Conservation (phyloP, 2,888 invertebrate species). For the Drosophila gaucha region DNA sequence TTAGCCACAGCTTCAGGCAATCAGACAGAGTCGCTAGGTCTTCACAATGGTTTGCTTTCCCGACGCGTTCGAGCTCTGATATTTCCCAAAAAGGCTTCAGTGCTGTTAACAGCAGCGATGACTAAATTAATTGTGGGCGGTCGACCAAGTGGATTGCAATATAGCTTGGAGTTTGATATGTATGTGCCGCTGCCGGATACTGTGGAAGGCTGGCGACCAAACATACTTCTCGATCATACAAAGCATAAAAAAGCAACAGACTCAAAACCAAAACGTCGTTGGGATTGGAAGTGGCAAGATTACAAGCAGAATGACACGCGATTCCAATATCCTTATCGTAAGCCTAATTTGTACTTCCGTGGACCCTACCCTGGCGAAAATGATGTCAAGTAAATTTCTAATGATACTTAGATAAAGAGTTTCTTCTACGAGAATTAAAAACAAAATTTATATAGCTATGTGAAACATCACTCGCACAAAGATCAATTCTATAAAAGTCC, state of each 20-base stretch:
- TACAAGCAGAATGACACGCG: background rate
- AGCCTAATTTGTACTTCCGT: background rate
- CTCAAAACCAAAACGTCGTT: conserved; percentile 30
- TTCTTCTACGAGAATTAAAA: background rate
- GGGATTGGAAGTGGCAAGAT: conserved; percentile 27
- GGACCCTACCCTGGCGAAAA: conserved; percentile 5
- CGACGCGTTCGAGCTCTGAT: conserved; percentile 66
- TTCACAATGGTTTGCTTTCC: conserved; percentile 40
- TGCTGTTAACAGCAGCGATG: conserved; percentile 67
- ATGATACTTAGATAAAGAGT: background rate
- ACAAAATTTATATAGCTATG: conserved; percentile 6
- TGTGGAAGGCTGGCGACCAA: conserved; percentile 73
- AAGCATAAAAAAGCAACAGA: conserved; percentile 2
- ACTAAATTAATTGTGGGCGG: conserved; percentile 69
- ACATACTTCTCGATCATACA: conserved; percentile 26
- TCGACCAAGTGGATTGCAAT: conserved; percentile 66
- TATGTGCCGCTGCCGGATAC: conserved; percentile 74
- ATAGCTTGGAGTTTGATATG: conserved; percentile 74
- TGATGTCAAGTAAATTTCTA: conserved; percentile 16
- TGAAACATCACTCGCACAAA: conserved; percentile 2
- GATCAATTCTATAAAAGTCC: conserved; percentile 49
- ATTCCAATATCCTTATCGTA: background rate
- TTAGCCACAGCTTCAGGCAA: conserved; percentile 1
- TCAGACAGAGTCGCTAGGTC: conserved; percentile 3
- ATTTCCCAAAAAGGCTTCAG: conserved; percentile 66